Evolutionary conservation across 2,888 invertebrate species (phyloP), one percentile per base, ranked within the genome.

Genomic region (Drosophila algonquin): DNA sequence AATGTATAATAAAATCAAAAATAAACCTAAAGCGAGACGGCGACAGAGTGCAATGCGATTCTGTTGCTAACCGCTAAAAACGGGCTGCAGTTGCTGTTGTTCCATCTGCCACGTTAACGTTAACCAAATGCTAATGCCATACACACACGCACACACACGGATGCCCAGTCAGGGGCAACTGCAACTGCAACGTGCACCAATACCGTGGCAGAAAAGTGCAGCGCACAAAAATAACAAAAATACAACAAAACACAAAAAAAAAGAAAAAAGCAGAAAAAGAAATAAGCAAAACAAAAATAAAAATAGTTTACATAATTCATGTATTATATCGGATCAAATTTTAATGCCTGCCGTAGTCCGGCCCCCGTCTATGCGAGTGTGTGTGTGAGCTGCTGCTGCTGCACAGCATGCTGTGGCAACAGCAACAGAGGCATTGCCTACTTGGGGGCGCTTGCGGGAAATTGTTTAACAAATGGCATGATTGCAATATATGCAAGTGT

Each of bases 241-340:
- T 21, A 72, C 24, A 5, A 24, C 24, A 75, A 72, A 16, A 50
- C 14, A 58, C 0, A 52, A 57, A 64, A 60, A 48, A 58, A 8
- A 24, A 0, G 32, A 56, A 18, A 56, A 30, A 44, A 35, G 9
- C 47, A 52, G 21, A 69, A 75, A 71, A 58, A 75, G 57, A 70
- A 73, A 51, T 48, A 70, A 58, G 74, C 48, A 73, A 77, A 84
- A 84, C 75, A 74, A 75, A 79, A 77, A 87, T 78, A 88, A 84
- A 84, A 87, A 84, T 89, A 84, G 83, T 88, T 87, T 86, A 89
- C 87, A 86, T 86, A 86, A 89, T 89, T 86, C 87, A 89, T 85
- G 89, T 79, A 88, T 88, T 86, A 89, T 84, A 86, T 88, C 87
- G 89, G 88, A 84, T 84, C 87, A 88, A 88, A 88, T 80, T 83